phyloP scores from a whole-genome alignment of 2,888 invertebrate species.

The Temnothorax ravouxi region DNA sequence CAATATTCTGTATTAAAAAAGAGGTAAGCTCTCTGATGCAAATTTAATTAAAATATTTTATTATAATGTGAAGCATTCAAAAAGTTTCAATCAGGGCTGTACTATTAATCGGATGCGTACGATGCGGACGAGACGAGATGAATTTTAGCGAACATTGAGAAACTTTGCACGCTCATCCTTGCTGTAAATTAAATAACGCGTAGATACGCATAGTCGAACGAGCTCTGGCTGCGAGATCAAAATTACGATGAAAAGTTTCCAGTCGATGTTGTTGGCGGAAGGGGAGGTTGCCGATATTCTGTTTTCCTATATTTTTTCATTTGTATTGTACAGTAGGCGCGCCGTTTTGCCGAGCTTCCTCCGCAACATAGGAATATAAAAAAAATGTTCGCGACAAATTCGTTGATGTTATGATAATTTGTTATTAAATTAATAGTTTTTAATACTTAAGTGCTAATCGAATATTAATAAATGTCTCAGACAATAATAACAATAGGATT shows the following conservation, averaged over 20 bases:
- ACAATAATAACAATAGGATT: neutral
- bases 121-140: neutral
- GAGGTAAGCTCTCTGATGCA: neutral
- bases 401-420: neutral
- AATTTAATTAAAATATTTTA: slow-evolving; percentile 48
- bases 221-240: slow-evolving; percentile 2
- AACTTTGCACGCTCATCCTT: slow-evolving; percentile 40
- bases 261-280: neutral
- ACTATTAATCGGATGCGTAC: slow-evolving; percentile 36
- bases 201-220: slow-evolving; percentile 3
- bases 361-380: neutral
- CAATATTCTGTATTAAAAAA: slow-evolving; percentile 14
- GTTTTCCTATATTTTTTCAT: neutral
- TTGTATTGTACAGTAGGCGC: neutral
- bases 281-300: neutral
- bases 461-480: neutral
- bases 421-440: neutral
- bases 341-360: neutral
- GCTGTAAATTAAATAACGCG: slow-evolving; percentile 44
- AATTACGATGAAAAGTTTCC: slow-evolving; percentile 40
- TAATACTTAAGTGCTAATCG: neutral
- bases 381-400: neutral
- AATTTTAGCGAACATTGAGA: slow-evolving; percentile 27
- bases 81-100: slow-evolving; percentile 29
- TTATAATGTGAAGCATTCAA: slow-evolving; percentile 18